Conservation (phyloP, 2,113 vertebrate species). For the Formicarius rufipectus region DNA sequence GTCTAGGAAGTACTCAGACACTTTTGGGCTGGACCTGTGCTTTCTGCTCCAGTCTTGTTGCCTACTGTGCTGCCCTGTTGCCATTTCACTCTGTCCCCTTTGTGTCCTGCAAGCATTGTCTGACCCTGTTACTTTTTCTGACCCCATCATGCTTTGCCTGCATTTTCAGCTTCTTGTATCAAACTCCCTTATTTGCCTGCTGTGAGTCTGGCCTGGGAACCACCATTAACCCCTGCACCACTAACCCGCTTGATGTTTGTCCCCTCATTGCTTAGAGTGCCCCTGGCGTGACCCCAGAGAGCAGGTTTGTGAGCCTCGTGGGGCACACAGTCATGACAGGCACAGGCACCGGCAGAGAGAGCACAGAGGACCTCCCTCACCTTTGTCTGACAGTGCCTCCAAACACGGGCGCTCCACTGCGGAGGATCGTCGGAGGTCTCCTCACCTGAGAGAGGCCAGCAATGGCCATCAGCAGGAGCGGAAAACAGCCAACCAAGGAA, state of each 20-base stretch:
- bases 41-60: background rate
- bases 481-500: background rate
- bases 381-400: background rate
- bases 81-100: background rate
- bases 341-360: background rate
- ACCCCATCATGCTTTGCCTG: background rate
- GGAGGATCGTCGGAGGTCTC: background rate
- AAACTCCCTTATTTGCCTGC: background rate
- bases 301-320: slow-evolving; percentile 51
- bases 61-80: background rate
- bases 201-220: background rate
- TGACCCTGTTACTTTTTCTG: background rate
- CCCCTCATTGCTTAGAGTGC: slow-evolving; percentile 70
- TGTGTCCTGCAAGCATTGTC: background rate
- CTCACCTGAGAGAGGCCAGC: background rate
- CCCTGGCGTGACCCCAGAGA: slow-evolving; percentile 71
- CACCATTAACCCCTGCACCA: background rate
- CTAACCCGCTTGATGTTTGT: slow-evolving; percentile 71
- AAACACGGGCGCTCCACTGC: background rate
- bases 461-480: background rate
- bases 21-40: background rate
- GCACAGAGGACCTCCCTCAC: background rate
- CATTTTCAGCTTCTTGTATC: background rate
- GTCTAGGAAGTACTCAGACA: background rate
- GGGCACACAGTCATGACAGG: background rate